Conservation (phyloP, 2,888 invertebrate genomes). For the Merodon equestris region DNA sequence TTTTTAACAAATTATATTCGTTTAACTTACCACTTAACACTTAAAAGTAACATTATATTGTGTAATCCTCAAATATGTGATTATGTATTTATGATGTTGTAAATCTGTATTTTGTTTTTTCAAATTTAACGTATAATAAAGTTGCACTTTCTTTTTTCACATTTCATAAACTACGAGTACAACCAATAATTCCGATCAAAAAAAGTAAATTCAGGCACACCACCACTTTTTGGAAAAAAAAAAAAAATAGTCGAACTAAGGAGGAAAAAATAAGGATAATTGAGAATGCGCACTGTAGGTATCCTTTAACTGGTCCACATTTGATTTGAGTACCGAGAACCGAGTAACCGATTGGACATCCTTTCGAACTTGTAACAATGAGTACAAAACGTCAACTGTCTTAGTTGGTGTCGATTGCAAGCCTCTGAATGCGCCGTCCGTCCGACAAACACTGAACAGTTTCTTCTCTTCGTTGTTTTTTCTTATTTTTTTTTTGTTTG, state of each 20-base stretch:
- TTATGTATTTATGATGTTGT: not conserved
- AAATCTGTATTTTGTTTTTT: slow-evolving; percentile 1
- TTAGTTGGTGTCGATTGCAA: slow-evolving; percentile 70
- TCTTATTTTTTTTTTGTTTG: slow-evolving; percentile 29
- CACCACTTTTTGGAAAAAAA: not conserved
- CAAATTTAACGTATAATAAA: slow-evolving; percentile 1
- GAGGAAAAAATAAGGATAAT: too few species aligned
- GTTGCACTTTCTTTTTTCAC: not conserved
- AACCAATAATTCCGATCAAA: too few species aligned
- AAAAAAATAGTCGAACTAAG: not conserved
- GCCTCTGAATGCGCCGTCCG: slow-evolving; percentile 52
- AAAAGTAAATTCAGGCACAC: too few species aligned
- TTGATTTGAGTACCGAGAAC: slow-evolving; percentile 15
- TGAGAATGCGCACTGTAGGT: too few species aligned
- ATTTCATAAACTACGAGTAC: too few species aligned
- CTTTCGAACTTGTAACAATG: slow-evolving; percentile 76
- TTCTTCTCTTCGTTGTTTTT: too few species aligned
- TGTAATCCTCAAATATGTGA: slow-evolving; percentile 33
- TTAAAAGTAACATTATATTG: slow-evolving; percentile 35
- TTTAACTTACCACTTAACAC: slow-evolving; percentile 46
- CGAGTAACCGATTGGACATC: slow-evolving; percentile 51
- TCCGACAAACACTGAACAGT: slow-evolving; percentile 62
- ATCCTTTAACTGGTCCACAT: slow-evolving; percentile 3
- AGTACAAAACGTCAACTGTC: slow-evolving; percentile 78
- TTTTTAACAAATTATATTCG: not conserved